Percentiles rank a stretch among this genome's conserved stretches.
These are phyloP conservation scores for Drosophila merina DNA, from an alignment of 2,888 invertebrate genomes.

Conservation along the genomic window DNA sequence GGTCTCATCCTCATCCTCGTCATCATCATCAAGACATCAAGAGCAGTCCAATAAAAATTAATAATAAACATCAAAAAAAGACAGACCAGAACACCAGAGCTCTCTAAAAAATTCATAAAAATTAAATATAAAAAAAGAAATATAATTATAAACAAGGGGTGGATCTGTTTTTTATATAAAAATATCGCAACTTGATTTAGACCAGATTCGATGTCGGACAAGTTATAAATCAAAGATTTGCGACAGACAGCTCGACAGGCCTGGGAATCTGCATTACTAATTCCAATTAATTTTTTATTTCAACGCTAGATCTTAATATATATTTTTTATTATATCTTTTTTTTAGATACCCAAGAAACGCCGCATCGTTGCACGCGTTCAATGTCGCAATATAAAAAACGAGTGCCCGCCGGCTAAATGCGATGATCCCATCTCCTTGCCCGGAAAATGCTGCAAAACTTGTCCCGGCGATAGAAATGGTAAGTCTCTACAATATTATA, in stretches of 20 bases:
- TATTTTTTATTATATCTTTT: background rate
- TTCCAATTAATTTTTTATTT: constrained; percentile 39
- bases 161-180: background rate
- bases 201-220: constrained; percentile 21
- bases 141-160: background rate
- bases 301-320: background rate
- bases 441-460: constrained; percentile 95
- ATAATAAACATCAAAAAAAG: constrained; percentile 72
- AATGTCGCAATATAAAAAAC: constrained; percentile 95
- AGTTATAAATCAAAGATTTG: constrained; percentile 27
- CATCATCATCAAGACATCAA: background rate
- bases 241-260: constrained; percentile 18
- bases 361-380: constrained; percentile 93
- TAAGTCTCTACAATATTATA: constrained; percentile 84
- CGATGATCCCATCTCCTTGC: constrained; percentile 92
- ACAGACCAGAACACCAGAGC: constrained; percentile 36
- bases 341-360: constrained; percentile 93
- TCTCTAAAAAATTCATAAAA: constrained; percentile 44
- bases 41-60: constrained; percentile 63
- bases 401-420: constrained; percentile 95
- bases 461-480: constrained; percentile 92
- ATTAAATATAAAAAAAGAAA: constrained; percentile 28
- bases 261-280: constrained; percentile 29
- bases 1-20: background rate
- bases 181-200: constrained; percentile 21